phyloP scores from a whole-genome alignment of 37 sponge, comb jelly and placozoan genomes.

The Geodia barretti region DNA sequence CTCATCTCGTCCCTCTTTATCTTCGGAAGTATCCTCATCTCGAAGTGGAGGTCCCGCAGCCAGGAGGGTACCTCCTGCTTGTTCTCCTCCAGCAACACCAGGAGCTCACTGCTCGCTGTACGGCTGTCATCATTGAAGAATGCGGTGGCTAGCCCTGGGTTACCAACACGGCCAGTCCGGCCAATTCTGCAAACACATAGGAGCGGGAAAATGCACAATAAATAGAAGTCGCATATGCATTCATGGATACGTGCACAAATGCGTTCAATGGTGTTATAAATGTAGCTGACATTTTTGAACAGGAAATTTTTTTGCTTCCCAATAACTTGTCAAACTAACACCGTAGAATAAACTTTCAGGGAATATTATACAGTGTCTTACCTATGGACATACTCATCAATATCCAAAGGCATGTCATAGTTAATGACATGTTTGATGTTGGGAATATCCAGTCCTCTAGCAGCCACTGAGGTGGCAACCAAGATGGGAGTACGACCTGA shows the following conservation, averaged over 20 bases:
- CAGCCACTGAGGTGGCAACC: background rate
- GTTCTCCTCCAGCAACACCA: background rate
- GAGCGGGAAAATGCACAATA: no score
- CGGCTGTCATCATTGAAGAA: background rate
- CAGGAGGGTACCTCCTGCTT: background rate
- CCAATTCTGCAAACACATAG: background rate
- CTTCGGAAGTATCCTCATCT: background rate
- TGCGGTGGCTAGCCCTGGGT: background rate
- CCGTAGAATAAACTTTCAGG: no score
- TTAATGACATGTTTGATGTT: background rate
- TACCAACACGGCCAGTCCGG: background rate
- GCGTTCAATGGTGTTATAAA: no score
- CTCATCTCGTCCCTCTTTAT: no score
- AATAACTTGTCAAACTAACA: no score
- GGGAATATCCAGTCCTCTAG: background rate
- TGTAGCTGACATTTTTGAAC: no score
- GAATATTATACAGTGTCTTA: background rate
- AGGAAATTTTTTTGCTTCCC: no score
- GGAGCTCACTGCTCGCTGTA: background rate
- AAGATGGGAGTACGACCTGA: background rate
- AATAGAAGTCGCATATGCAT: no score
- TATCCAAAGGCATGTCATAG: background rate
- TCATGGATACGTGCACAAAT: no score
- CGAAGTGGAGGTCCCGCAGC: no score
- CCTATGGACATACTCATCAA: background rate